Conservation (phyloP, 92 coral and sea anemone genomes). For the Diadumene lineata region DNA sequence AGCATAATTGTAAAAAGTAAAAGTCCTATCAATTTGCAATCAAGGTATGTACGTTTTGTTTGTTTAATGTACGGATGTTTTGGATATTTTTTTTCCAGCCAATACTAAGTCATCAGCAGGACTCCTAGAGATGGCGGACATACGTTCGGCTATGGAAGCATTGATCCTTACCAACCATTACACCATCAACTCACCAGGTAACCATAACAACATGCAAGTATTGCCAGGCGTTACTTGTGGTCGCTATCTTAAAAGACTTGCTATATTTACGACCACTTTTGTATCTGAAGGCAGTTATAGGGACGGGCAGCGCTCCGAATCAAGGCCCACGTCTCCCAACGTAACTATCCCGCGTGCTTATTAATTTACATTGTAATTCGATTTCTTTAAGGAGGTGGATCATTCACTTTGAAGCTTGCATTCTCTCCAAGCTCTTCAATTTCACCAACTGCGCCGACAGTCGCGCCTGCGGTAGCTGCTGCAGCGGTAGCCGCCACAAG, state of each 20-base stretch:
- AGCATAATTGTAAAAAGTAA: no score
- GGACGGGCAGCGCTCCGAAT: neutral
- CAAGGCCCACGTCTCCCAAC: neutral
- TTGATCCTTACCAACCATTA: slow-evolving; percentile 91
- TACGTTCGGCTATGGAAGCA: slow-evolving; percentile 98
- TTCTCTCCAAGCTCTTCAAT: slow-evolving; percentile 99
- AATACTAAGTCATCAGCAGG: slow-evolving; percentile 99
- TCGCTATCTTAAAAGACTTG: no score
- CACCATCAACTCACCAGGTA: slow-evolving; percentile 99
- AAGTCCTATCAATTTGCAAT: no score
- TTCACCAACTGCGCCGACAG: slow-evolving; percentile 99
- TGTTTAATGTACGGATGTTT: no score
- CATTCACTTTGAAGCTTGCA: slow-evolving; percentile 94
- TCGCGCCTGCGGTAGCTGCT: slow-evolving; percentile 99
- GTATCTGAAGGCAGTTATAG: no score
- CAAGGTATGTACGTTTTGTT: neutral
- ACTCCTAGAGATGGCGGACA: slow-evolving; percentile 93
- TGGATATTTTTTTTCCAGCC: slow-evolving; percentile 53
- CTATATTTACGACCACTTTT: no score
- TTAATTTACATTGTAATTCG: neutral
- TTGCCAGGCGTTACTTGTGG: no score
- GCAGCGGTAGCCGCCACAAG: slow-evolving; percentile 93
- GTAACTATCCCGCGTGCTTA: neutral
- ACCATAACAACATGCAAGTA: neutral
- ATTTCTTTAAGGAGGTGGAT: slow-evolving; percentile 81